Evolutionary conservation across 2,888 invertebrate species (phyloP).

Genomic region (Thymelicus acteon): DNA sequence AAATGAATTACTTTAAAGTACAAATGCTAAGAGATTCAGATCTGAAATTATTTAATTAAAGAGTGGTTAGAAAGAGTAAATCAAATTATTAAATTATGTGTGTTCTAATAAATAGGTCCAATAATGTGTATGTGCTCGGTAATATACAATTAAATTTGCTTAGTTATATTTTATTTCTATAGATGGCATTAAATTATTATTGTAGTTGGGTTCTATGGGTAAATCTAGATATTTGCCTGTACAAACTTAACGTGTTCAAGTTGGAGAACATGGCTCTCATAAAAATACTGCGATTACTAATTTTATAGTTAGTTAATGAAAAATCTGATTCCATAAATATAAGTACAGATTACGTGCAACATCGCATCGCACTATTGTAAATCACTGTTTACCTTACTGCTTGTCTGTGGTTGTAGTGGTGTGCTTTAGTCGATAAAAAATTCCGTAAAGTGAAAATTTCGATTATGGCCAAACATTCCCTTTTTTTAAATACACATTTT

Average conservation of each 20-base stretch:
- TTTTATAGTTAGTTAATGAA: conserved; percentile 46
- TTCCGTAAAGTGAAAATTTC: conserved; percentile 70
- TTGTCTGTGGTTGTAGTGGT: conserved; percentile 72
- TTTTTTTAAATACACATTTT: conserved; percentile 76
- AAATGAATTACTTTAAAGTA: background rate
- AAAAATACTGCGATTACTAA: background rate
- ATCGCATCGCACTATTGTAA: conserved; percentile 77
- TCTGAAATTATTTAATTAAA: background rate
- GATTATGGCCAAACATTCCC: conserved; percentile 82
- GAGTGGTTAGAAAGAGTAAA: too few relatives aligned
- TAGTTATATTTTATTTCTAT: background rate
- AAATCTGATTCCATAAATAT: conserved; percentile 70
- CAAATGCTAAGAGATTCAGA: background rate
- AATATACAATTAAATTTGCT: background rate
- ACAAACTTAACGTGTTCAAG: background rate
- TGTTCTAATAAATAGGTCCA: too few relatives aligned
- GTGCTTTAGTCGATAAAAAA: conserved; percentile 81
- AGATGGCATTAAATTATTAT: conserved; percentile 1
- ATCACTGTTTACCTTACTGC: conserved; percentile 81
- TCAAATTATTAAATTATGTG: too few relatives aligned
- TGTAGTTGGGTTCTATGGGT: background rate
- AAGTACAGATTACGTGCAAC: conserved; percentile 68
- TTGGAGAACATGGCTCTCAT: background rate
- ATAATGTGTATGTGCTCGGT: background rate
- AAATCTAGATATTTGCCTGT: background rate